phyloP scores from a whole-genome alignment of 2,888 invertebrate genomes.

The Endomychus coccineus region DNA sequence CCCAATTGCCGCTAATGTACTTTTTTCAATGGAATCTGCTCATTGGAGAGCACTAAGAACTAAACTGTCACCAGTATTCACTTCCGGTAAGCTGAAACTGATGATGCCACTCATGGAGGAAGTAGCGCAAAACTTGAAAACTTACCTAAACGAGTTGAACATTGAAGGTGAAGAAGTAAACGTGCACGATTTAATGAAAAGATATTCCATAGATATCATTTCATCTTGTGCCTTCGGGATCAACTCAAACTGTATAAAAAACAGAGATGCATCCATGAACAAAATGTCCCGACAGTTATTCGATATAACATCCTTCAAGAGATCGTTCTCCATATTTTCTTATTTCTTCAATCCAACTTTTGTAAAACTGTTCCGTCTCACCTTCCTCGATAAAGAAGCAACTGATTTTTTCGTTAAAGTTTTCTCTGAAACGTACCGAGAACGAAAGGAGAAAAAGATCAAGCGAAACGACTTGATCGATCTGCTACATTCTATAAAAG shows the following conservation, averaged over 20 bases:
- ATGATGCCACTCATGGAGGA: slow-evolving; percentile 46
- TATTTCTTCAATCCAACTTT: slow-evolving; percentile 36
- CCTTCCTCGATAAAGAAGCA: slow-evolving; percentile 32
- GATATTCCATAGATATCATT: slow-evolving; percentile 40
- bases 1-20: slow-evolving; percentile 42
- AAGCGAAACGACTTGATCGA: slow-evolving; percentile 45
- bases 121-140: slow-evolving; percentile 35
- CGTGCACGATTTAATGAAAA: slow-evolving; percentile 38
- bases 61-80: slow-evolving; percentile 49
- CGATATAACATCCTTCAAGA: slow-evolving; percentile 29
- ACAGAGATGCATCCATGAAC: slow-evolving; percentile 39
- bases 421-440: slow-evolving; percentile 33
- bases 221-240: slow-evolving; percentile 45
- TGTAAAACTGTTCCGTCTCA: slow-evolving; percentile 35
- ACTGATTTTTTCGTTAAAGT: slow-evolving; percentile 34
- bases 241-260: slow-evolving; percentile 38
- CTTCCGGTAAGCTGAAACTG: slow-evolving; percentile 48
- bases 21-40: slow-evolving; percentile 44
- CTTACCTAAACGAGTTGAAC: slow-evolving; percentile 28
- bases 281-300: slow-evolving; percentile 37
- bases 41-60: slow-evolving; percentile 48
- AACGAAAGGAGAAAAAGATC: slow-evolving; percentile 29
- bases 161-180: slow-evolving; percentile 36
- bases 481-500: slow-evolving; percentile 36
- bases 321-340: slow-evolving; percentile 30